These are phyloP conservation scores for Hemithea aestivaria DNA, from an alignment of 2,888 invertebrate genomes.

Conservation along the genomic window DNA sequence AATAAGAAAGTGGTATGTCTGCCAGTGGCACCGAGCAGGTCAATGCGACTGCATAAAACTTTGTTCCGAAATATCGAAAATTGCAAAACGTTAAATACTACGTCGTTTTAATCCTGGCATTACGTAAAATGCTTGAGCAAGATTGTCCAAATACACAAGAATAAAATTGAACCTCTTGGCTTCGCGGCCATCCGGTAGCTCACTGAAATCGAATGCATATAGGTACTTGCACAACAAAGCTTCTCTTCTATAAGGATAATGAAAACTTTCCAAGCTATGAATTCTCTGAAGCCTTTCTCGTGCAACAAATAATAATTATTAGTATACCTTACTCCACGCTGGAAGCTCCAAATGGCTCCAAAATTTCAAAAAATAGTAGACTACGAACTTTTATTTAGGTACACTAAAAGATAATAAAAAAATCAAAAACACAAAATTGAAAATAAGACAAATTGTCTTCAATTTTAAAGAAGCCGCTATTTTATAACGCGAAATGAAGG, in stretches of 20 bases:
- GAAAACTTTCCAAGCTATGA: conserved; percentile 1
- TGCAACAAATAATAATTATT: no score
- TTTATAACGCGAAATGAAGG: not conserved
- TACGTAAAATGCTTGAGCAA: conserved; percentile 66
- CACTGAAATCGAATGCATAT: conserved; percentile 56
- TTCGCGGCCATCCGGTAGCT: conserved; percentile 37
- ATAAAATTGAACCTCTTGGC: conserved; percentile 48
- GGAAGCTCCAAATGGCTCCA: no score
- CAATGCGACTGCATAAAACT: conserved; percentile 48
- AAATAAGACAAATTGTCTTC: conserved; percentile 2
- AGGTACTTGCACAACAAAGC: conserved; percentile 47
- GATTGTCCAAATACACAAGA: conserved; percentile 59
- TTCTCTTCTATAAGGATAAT: conserved; percentile 47
- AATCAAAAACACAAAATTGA: conserved; percentile 7
- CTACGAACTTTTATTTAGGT: no score
- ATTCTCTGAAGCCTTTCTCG: no score
- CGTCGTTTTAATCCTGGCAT: conserved; percentile 64
- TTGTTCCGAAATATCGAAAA: conserved; percentile 60
- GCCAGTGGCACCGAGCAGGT: conserved; percentile 38
- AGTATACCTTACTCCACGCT: no score
- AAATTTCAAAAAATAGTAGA: no score
- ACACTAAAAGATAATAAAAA: no score
- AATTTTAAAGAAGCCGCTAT: not conserved
- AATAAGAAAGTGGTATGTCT: conserved; percentile 49
- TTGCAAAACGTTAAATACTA: conserved; percentile 63